Percentiles rank a stretch among this genome's conserved stretches.
phyloP scores from a whole-genome alignment of 2,113 vertebrate species.

The Tachysurus vachellii region DNA sequence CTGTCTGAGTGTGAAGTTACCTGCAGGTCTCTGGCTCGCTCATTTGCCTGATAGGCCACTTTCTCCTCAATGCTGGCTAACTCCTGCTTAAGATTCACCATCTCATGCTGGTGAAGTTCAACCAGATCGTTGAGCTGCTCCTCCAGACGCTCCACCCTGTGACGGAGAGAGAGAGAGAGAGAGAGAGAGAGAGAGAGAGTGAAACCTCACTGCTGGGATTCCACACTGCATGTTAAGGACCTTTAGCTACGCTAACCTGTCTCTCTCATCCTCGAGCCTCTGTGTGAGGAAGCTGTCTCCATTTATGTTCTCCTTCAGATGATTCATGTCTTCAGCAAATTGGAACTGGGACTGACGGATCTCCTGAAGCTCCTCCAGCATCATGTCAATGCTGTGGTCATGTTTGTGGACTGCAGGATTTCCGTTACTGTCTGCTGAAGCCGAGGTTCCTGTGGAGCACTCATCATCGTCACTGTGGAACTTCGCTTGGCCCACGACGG shows the following conservation, averaged over 20 bases:
- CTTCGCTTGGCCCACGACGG: constrained; percentile 87
- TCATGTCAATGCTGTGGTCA: constrained; percentile 35
- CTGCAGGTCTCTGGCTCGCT: constrained; percentile 48
- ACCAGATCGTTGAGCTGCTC: constrained; percentile 45
- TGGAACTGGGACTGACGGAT: constrained; percentile 87
- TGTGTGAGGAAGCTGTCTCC: constrained; percentile 84
- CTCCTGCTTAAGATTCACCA: constrained; percentile 47
- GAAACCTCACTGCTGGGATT: neutral
- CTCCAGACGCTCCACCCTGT: constrained; percentile 80
- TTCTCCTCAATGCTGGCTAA: constrained; percentile 47
- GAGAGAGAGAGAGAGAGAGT: neutral
- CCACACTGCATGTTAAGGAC: neutral
- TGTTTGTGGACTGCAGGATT: constrained; percentile 47
- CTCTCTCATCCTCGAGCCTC: constrained; percentile 89
- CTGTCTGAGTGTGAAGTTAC: neutral
- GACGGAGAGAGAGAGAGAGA: neutral
- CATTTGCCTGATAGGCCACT: constrained; percentile 48
- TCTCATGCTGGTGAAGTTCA: constrained; percentile 41
- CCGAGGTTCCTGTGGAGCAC: constrained; percentile 89
- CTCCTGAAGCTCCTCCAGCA: constrained; percentile 85
- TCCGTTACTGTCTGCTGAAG: constrained; percentile 87
- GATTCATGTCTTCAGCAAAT: constrained; percentile 89
- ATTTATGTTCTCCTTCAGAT: constrained; percentile 85
- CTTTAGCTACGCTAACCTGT: constrained; percentile 72
- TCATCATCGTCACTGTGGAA: constrained; percentile 92